Conservation (phyloP, 2,113 vertebrate genomes). For the Tupaia chinensis region DNA sequence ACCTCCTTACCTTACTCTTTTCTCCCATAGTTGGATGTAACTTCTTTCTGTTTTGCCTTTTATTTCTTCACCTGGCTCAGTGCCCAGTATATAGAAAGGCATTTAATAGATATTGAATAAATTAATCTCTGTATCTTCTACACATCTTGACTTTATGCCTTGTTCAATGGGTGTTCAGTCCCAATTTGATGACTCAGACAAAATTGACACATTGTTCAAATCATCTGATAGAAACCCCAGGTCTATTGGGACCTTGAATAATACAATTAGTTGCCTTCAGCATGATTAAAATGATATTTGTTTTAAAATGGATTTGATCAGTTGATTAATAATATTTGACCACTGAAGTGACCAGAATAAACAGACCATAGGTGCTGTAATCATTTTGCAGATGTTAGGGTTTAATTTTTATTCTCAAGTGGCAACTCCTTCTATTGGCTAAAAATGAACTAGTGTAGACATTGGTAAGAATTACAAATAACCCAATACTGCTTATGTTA, state of each 20-base stretch:
- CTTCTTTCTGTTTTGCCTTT: neutral
- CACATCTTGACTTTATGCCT: neutral
- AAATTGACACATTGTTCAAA: neutral
- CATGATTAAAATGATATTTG: neutral
- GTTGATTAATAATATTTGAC: neutral
- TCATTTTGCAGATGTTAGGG: neutral
- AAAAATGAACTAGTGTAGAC: neutral
- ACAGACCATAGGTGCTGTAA: neutral
- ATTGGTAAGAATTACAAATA: slow-evolving; percentile 10
- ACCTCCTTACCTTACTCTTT: neutral
- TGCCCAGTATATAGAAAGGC: neutral
- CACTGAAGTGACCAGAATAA: neutral
- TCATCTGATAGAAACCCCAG: neutral
- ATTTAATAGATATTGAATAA: neutral
- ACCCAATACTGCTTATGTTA: neutral
- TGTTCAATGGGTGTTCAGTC: neutral
- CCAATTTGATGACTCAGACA: neutral
- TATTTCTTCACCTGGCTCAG: neutral
- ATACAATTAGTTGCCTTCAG: neutral
- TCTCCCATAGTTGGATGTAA: neutral
- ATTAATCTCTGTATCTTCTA: neutral
- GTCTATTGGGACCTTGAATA: neutral
- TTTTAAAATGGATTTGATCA: slow-evolving; percentile 20
- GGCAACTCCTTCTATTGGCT: neutral
- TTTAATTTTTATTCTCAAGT: slow-evolving; percentile 19